A percentile compares a stretch with the other conserved stretches of the same genome.
Conservation (phyloP, 2,113 vertebrate genomes). For the Heptranchias perlo region DNA sequence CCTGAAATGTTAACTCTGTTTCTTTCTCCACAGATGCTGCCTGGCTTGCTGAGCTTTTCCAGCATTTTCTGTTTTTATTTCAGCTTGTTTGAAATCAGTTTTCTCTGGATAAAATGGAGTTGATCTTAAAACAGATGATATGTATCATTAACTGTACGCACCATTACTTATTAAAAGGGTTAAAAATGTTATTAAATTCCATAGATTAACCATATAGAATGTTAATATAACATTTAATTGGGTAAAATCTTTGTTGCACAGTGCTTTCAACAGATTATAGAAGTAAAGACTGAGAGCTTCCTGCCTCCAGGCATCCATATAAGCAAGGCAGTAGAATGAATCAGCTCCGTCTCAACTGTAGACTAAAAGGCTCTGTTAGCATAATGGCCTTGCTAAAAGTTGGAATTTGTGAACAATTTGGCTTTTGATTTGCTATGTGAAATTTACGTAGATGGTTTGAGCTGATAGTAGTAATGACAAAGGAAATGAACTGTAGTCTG, state of each 20-base stretch:
- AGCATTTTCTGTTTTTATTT: too few relatives aligned
- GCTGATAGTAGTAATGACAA: not conserved
- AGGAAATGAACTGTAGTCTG: not conserved
- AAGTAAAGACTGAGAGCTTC: not conserved
- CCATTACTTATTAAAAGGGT: not conserved
- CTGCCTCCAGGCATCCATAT: not conserved
- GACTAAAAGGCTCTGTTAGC: not conserved
- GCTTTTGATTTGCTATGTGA: not conserved
- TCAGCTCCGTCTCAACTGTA: not conserved
- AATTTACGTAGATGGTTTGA: slow-evolving; percentile 8
- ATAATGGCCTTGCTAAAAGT: not conserved
- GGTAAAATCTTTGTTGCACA: not conserved
- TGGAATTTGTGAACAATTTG: not conserved
- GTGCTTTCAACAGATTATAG: not conserved
- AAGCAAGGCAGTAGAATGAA: not conserved
- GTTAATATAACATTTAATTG: not conserved
- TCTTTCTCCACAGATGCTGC: too few relatives aligned
- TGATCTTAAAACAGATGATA: not conserved
- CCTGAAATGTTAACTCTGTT: too few relatives aligned
- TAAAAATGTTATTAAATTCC: not conserved
- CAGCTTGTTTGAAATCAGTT: not conserved
- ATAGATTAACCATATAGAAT: not conserved
- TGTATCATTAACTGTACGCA: not conserved
- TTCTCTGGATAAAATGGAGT: not conserved
- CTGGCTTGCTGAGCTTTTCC: too few relatives aligned